Base-by-base conservation (phyloP, 2,113 vertebrate genomes). In the Columbina picui region DNA sequence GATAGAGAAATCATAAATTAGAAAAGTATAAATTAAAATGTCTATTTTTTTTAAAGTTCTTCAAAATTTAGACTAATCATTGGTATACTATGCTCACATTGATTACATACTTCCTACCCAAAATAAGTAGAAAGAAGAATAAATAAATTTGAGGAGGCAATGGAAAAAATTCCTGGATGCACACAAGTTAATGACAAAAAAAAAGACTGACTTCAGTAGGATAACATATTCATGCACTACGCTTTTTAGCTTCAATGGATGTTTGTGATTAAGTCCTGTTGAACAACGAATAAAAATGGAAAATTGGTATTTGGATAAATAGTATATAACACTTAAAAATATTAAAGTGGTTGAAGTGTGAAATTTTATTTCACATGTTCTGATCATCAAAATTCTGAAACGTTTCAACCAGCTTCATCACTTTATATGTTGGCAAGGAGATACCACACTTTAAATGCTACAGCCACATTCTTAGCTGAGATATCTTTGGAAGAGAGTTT, bases 381-480 rank as follows among this genome's bases (percentile, higher is more conserved):
- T 55, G 29, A 84, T 88, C 55, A 86, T 71, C 26, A 70, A 75
- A 88, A 86, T 78, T 81, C 43, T 52, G 55, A 77, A 90, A 71
- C 1, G n/a, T 60, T 86, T 90, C 59, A 70, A 39, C 47, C 5
- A 60, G 34, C 10, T 69, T 94, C 87, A 53, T 76, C 63, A 23
- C 63, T 88, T 77, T 18, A 8, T 36, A 49, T 21, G 13, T 78
- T 90, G 82, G 75, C 85, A 94, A 74, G 67, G 29, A 84, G 23
- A 63, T 52, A 79, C 14, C 32, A 63, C 23, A 11, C 6, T 86
- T 86, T 88, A 93, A 96, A 96, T 88, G 84, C 74, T 86, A 92
- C 47, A 77, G 30, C 16, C 80, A 71, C 16, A 20, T 77, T 96
- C 59, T 67, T 84, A 83, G 47, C 23, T 49, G 45, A 59, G 41